Conservation (phyloP, 2,113 vertebrate genomes). For the Aspiorhynchus laticeps region DNA sequence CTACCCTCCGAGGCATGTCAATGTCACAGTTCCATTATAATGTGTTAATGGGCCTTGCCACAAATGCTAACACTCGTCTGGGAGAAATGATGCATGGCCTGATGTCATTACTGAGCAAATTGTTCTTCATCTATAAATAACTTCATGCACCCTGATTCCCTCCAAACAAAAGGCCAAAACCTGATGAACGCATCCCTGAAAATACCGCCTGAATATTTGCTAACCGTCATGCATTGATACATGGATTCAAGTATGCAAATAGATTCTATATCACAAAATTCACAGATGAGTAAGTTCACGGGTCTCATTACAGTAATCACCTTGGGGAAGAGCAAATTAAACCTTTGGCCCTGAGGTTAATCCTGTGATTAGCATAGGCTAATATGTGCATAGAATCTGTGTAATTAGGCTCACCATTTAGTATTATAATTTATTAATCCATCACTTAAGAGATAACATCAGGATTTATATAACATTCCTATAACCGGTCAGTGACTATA, state of each 20-base stretch:
- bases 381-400: slow-evolving; percentile 34
- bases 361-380: slow-evolving; percentile 34
- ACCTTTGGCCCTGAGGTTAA: slow-evolving; percentile 48
- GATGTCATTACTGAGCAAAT: slow-evolving; percentile 48
- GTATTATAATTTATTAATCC: slow-evolving; percentile 52
- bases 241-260: slow-evolving; percentile 2
- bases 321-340: background rate
- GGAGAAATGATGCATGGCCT: slow-evolving; percentile 53
- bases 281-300: background rate
- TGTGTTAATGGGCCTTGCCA: slow-evolving; percentile 45
- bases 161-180: background rate
- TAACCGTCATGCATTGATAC: background rate
- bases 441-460: background rate
- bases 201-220: background rate
- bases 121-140: slow-evolving; percentile 49
- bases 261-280: slow-evolving; percentile 9
- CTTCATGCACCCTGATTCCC: slow-evolving; percentile 7
- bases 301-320: slow-evolving; percentile 35
- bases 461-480: background rate
- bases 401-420: slow-evolving; percentile 47
- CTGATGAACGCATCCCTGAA: slow-evolving; percentile 14
- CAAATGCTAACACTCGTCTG: slow-evolving; percentile 41
- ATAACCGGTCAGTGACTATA: background rate
- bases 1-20: slow-evolving; percentile 48
- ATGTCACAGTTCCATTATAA: slow-evolving; percentile 54